phyloP scores from a whole-genome alignment of 2,888 invertebrate species.

The Eulithis prunata region DNA sequence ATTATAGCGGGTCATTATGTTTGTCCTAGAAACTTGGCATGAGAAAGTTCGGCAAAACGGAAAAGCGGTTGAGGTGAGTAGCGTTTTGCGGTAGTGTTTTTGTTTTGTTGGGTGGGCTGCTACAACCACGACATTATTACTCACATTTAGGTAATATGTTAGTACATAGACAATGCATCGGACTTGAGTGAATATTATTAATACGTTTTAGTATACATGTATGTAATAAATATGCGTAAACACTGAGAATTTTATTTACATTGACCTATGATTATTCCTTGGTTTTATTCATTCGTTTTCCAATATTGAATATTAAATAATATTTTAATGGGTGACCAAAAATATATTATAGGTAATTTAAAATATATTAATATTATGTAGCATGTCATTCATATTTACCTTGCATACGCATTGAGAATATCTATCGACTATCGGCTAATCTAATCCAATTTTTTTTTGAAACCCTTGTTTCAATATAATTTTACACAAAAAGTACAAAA shows the following conservation, averaged over 20 bases:
- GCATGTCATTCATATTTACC: not conserved
- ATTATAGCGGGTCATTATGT: conserved; percentile 6
- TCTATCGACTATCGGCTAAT: too few species aligned
- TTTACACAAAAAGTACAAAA: too few species aligned
- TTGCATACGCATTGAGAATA: not conserved
- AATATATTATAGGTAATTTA: not conserved
- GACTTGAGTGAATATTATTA: too few species aligned
- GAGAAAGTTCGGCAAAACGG: conserved; percentile 11
- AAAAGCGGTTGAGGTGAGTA: not conserved
- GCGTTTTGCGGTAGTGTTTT: not conserved
- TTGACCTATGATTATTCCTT: conserved; percentile 8
- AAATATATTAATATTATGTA: not conserved
- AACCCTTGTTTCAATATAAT: too few species aligned
- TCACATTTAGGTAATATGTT: too few species aligned
- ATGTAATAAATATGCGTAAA: too few species aligned
- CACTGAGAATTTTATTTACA: not conserved
- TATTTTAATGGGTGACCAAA: not conserved
- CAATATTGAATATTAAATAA: not conserved
- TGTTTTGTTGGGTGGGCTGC: too few species aligned
- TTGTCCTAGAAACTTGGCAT: conserved; percentile 7
- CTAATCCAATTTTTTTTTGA: too few species aligned
- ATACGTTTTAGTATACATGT: too few species aligned
- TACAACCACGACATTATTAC: too few species aligned
- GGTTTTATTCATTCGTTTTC: conserved; percentile 5
- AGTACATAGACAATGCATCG: too few species aligned